phyloP scores from a whole-genome alignment of 1,140 invertebrate species.

The Caenorhabditis brenneri region DNA sequence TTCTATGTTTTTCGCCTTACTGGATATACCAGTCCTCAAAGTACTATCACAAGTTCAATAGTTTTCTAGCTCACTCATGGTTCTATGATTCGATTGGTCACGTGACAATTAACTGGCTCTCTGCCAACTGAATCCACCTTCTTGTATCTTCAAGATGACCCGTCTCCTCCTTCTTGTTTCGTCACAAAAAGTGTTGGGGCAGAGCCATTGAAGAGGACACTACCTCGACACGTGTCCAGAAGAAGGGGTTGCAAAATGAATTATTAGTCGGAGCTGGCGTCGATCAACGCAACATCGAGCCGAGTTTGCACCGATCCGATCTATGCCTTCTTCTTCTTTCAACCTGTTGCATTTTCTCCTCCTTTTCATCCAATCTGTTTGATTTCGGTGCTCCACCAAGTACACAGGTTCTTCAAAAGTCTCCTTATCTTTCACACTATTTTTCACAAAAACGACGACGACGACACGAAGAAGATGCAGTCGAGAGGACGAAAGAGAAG shows the following conservation, averaged over 20 bases:
- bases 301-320: constrained; percentile 37
- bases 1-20: too few relatives aligned
- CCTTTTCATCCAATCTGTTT: neutral
- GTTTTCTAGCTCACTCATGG: too few relatives aligned
- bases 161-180: neutral
- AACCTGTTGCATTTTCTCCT: neutral
- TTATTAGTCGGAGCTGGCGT: neutral
- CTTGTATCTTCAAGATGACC: constrained; percentile 9
- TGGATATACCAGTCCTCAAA: too few relatives aligned
- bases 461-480: constrained; percentile 31
- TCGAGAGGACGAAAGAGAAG: neutral
- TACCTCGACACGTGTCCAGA: constrained; percentile 30
- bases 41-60: too few relatives aligned
- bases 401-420: constrained; percentile 29
- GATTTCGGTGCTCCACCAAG: constrained; percentile 26
- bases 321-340: constrained; percentile 1
- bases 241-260: constrained; percentile 40
- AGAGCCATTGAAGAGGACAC: constrained; percentile 13
- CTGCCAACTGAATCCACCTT: neutral
- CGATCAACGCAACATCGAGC: constrained; percentile 4
- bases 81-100: neutral
- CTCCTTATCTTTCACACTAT: constrained; percentile 18
- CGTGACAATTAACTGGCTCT: neutral
- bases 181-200: neutral
- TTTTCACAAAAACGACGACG: neutral